A percentile compares a stretch with the other conserved stretches of the same genome.
These are phyloP conservation scores for Spinus olivaceus DNA, from an alignment of 2,797 vertebrate genomes.

Conservation along the genomic window DNA sequence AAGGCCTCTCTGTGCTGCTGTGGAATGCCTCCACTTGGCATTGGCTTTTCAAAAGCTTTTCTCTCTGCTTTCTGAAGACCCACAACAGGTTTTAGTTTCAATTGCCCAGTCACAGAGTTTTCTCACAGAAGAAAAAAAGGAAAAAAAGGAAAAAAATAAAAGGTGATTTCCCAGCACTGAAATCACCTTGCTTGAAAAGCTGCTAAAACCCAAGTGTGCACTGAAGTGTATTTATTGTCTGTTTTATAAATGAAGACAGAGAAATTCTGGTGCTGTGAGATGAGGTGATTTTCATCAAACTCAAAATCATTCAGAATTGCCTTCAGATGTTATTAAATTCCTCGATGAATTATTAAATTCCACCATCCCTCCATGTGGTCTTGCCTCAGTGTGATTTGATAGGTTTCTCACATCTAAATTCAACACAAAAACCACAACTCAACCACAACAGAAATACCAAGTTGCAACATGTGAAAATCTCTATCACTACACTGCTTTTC, in stretches of 20 bases:
- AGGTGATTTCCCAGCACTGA: neutral
- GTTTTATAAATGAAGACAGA: neutral
- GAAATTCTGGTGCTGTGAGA: neutral
- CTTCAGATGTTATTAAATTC: neutral
- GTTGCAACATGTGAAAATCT: neutral
- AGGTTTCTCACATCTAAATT: neutral
- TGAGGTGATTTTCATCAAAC: neutral
- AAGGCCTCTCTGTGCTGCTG: neutral
- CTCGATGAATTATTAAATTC: neutral
- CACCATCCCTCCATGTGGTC: neutral
- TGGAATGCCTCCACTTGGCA: neutral
- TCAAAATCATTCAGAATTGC: neutral
- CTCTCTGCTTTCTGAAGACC: neutral
- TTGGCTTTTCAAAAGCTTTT: neutral
- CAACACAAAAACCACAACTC: neutral
- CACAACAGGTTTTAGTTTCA: neutral
- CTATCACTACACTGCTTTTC: neutral
- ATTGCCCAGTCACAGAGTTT: neutral
- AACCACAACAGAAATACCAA: neutral
- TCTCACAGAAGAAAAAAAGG: neutral
- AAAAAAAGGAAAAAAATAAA: accelerated
- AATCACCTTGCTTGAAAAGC: neutral
- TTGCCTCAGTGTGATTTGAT: neutral
- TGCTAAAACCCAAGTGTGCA: neutral
- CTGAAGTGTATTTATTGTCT: neutral